phyloP scores from a whole-genome alignment of 2,113 vertebrate genomes.

The Ochotona princeps region DNA sequence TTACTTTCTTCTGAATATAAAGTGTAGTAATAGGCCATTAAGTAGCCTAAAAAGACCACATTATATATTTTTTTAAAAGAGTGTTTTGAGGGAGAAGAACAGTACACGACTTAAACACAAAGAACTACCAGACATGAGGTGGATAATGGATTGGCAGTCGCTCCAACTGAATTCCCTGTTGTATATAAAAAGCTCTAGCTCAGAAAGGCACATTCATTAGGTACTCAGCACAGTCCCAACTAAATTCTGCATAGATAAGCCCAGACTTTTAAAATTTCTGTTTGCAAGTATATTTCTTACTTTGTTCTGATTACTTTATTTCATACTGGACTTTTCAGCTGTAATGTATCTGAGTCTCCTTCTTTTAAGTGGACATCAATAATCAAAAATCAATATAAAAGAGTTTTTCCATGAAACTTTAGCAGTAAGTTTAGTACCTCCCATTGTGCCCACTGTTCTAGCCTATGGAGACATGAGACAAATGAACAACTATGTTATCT shows the following conservation, averaged over 20 bases:
- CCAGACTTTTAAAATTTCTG: too few species aligned
- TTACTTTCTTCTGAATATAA: not conserved
- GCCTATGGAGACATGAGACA: too few species aligned
- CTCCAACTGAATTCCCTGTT: not conserved
- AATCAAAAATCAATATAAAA: too few species aligned
- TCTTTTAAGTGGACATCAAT: too few species aligned
- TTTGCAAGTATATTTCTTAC: too few species aligned
- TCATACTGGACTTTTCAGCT: too few species aligned
- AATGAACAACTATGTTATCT: too few species aligned
- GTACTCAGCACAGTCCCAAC: not conserved
- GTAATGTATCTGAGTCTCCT: too few species aligned
- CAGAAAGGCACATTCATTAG: fast-evolving
- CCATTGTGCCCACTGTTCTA: too few species aligned
- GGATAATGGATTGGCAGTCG: not conserved
- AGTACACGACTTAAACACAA: not conserved
- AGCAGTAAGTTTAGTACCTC: too few species aligned
- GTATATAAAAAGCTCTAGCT: not conserved
- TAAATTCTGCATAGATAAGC: not conserved
- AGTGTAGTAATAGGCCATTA: not conserved
- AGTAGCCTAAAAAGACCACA: not conserved
- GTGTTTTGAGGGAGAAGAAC: not conserved
- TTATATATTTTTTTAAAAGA: not conserved
- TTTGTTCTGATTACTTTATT: too few species aligned
- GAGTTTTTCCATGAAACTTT: too few species aligned
- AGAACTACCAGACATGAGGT: not conserved